Evolutionary conservation across 2,888 invertebrate species (phyloP), one percentile per base, ranked within the genome.

Genomic region (Zaprionus lineosus): DNA sequence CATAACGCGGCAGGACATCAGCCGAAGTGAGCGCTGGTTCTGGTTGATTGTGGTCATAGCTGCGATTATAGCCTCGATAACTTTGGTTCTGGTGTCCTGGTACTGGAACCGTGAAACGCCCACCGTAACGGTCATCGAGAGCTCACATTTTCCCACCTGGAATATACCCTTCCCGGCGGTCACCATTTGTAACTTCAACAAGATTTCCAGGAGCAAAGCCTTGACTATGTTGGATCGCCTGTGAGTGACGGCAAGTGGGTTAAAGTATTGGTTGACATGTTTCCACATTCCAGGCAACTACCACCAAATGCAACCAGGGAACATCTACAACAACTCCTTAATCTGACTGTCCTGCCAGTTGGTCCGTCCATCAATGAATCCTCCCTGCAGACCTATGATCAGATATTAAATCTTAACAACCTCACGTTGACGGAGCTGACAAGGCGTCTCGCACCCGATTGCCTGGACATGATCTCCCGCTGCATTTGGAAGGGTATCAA

Each of bases 401-500:
- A 69, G 0, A 85, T 90, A 14, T 63, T 90, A 4, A 55, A 57
- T 0, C 37, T 74, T 1, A 90, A 90, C 46, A 88, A 89, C 29
- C 64, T 87, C 1, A 87, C 86, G 0, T 53, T 87, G 0, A 46
- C 46, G 0, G 63, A 83, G 3, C 66, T 90, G 2, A 40, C 75
- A 0, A 60, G 70, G 3, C 66, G 65, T 1, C 29, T 93, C 3
- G 91, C 92, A 0, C 92, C 92, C 37, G 89, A 91, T 5, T 93
- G 94, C 74, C 89, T 88, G 29, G 89, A 91, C 2, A 88, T 93
- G 58, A 86, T 94, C 18, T 88, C 91, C 47, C 88, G 90, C 0
- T 94, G 94, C 67, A 91, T 92, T 84, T 93, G 93, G 93, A 93
- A 93, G 86, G 93, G 92, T 12, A 89, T 90, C 0, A 87, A 91